Percentiles rank a stretch among this genome's conserved stretches.
Conservation (phyloP, 1,140 invertebrate genomes). For the Plectus sambesii region DNA sequence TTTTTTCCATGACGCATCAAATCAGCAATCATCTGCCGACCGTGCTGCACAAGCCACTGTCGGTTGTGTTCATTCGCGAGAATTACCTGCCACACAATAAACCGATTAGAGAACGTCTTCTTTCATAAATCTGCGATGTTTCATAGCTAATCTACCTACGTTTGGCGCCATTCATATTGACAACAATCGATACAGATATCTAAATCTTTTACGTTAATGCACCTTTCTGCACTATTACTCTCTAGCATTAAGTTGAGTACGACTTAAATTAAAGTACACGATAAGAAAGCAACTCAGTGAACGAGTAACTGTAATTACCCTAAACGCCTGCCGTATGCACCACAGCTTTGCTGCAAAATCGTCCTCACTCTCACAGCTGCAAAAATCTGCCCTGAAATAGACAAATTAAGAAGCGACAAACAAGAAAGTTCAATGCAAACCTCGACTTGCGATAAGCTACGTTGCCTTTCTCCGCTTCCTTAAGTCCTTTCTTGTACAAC, state of each 20-base stretch:
- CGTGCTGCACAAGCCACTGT: constrained; percentile 73
- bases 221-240: constrained; percentile 24
- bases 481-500: constrained; percentile 13
- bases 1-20: constrained; percentile 75
- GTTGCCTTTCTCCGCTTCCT: constrained; percentile 4
- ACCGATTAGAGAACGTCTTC: constrained; percentile 13
- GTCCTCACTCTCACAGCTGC: constrained; percentile 72
- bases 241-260: constrained; percentile 14
- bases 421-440: neutral
- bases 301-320: constrained; percentile 45
- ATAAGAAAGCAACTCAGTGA: constrained; percentile 15
- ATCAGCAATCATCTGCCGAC: constrained; percentile 72
- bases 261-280: no score
- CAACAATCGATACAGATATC: no score
- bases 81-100: constrained; percentile 51
- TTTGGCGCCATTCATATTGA: no score
- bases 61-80: constrained; percentile 61
- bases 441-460: no score
- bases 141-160: no score
- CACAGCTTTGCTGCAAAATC: constrained; percentile 90
- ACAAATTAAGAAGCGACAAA: constrained; percentile 41
- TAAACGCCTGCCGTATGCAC: constrained; percentile 70
- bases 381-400: constrained; percentile 67
- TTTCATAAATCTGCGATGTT: no score
- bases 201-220: no score